Evolutionary conservation across 2,113 vertebrate species (phyloP).

Genomic region (Brienomyrus brachyistius): DNA sequence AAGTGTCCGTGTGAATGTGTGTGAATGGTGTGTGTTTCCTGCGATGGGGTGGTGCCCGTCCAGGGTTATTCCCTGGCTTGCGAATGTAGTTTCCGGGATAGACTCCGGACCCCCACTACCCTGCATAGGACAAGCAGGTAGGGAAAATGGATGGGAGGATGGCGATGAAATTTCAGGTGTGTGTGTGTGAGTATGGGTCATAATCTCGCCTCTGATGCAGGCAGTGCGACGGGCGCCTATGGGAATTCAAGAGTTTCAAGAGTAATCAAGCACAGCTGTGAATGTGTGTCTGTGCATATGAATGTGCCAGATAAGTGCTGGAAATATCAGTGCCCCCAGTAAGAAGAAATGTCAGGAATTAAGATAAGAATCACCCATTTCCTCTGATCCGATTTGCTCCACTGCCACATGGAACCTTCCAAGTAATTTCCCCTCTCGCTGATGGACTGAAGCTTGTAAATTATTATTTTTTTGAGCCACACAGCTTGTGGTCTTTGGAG

Average conservation of each 20-base stretch:
- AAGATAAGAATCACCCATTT: not conserved
- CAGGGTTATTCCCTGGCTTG: not conserved
- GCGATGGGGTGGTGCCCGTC: not conserved
- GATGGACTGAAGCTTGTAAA: not conserved
- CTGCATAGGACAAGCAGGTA: not conserved
- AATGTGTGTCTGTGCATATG: constrained; percentile 1
- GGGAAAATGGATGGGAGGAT: not conserved
- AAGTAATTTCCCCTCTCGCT: not conserved
- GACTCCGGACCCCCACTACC: not conserved
- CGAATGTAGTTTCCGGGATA: not conserved
- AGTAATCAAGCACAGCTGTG: constrained; percentile 17
- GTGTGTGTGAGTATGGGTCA: not conserved
- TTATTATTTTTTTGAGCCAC: not conserved
- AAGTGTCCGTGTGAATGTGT: not conserved
- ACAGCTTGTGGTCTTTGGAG: not conserved
- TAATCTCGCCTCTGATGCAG: constrained; percentile 9
- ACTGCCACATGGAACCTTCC: not conserved
- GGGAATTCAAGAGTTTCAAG: constrained; percentile 26
- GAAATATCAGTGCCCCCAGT: not conserved
- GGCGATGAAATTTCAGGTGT: not conserved
- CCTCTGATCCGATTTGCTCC: not conserved
- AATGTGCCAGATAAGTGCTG: not conserved
- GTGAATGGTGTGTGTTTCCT: not conserved
- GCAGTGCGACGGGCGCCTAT: not conserved
- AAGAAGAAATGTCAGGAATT: not conserved